Percentiles rank a stretch among this genome's conserved stretches.
Conservation (phyloP, 2,113 vertebrate species). For the Phoxinus phoxinus region DNA sequence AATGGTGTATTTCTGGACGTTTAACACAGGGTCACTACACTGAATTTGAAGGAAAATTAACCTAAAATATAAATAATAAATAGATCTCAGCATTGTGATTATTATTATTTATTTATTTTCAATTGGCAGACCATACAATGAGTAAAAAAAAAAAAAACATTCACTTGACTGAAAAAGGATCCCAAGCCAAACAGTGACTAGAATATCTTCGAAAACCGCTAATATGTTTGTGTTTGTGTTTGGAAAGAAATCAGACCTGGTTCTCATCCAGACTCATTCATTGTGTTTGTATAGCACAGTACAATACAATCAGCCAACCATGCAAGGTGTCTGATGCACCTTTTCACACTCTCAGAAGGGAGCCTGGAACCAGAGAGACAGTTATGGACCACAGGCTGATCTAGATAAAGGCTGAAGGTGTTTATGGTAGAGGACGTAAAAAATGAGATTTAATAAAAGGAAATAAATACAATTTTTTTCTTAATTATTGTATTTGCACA, state of each 20-base stretch:
- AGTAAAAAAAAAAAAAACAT: background rate
- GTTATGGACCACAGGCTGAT: background rate
- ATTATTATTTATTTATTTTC: background rate
- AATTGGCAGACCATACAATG: background rate
- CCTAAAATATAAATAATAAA: background rate
- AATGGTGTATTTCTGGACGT: background rate
- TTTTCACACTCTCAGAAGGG: conserved; percentile 24
- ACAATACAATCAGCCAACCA: conserved; percentile 33
- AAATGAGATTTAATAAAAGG: too few species aligned
- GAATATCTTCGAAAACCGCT: background rate
- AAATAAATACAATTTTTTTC: too few species aligned
- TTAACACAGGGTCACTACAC: background rate
- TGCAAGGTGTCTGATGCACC: conserved; percentile 19
- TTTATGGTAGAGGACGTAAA: background rate
- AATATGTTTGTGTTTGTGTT: background rate
- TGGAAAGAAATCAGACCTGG: background rate
- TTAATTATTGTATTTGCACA: conserved; percentile 29
- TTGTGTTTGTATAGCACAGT: conserved; percentile 21
- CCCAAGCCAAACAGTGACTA: background rate
- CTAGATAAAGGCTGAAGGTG: conserved; percentile 3
- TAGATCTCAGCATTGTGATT: background rate
- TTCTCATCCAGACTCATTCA: conserved; percentile 23
- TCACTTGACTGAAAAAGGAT: background rate
- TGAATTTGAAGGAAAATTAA: background rate
- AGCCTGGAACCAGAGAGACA: conserved; percentile 15